Evolutionary conservation across 2,113 vertebrate genomes (phyloP).

Genomic region (Tiliqua scincoides): DNA sequence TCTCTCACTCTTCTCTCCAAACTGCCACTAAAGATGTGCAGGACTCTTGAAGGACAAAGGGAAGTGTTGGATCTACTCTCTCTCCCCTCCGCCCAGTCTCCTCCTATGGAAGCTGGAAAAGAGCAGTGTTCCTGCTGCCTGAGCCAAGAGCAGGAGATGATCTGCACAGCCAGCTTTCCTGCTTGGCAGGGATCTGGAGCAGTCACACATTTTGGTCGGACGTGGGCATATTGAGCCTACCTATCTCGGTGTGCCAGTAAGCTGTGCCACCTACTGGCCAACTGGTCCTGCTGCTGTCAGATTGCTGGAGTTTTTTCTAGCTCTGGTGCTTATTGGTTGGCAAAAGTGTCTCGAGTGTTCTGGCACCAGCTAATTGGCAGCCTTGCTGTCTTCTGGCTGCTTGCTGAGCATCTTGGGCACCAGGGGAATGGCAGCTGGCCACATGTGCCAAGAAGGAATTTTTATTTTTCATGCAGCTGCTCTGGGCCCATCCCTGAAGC

Average conservation of each 20-base stretch:
- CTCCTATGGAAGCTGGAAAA: neutral
- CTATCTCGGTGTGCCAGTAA: neutral
- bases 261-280: neutral
- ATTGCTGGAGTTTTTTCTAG: neutral
- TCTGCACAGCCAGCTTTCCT: accelerated
- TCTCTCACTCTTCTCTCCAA: neutral
- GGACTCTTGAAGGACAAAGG: neutral
- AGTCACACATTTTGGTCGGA: neutral
- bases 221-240: neutral
- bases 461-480: neutral
- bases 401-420: neutral
- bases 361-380: neutral
- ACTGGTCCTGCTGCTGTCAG: neutral
- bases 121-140: conserved; percentile 60
- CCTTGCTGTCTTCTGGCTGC: neutral
- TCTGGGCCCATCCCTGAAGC: neutral
- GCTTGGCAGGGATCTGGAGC: neutral
- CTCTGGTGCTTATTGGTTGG: accelerated
- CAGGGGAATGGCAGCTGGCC: neutral
- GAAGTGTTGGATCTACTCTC: accelerated
- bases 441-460: neutral
- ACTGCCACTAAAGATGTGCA: neutral
- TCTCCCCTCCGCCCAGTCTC: neutral
- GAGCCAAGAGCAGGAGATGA: conserved; percentile 63
- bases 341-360: neutral